A percentile compares a stretch with the other conserved stretches of the same genome.
Conservation (phyloP, 2,888 invertebrate species). For the Exocentrus adspersus region DNA sequence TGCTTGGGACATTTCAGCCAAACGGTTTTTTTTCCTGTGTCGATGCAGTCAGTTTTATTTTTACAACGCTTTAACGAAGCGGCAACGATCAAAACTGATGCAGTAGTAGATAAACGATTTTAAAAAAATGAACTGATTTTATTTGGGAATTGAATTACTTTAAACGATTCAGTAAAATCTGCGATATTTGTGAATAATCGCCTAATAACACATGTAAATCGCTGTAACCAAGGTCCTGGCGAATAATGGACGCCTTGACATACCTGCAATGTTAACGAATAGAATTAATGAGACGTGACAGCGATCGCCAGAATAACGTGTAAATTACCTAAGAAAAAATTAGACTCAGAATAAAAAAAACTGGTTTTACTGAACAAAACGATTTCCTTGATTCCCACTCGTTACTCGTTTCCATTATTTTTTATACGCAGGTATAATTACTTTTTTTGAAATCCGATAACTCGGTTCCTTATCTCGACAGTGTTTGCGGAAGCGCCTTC, state of each 20-base stretch:
- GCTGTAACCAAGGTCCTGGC: conserved; percentile 10
- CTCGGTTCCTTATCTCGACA: no score
- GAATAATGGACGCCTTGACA: conserved; percentile 21
- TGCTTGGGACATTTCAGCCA: no score
- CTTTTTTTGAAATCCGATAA: no score
- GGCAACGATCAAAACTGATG: no score
- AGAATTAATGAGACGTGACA: conserved; percentile 3
- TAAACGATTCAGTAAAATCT: neutral
- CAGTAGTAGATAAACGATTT: no score
- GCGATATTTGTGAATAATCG: conserved; percentile 7
- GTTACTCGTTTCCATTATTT: no score
- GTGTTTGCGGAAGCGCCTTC: no score
- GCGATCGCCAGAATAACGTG: conserved; percentile 13
- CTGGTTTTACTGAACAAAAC: no score
- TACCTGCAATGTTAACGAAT: conserved; percentile 17
- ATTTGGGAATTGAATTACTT: no score
- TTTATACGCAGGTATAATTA: no score
- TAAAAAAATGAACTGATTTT: no score
- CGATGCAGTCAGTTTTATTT: neutral
- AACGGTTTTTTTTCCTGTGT: neutral
- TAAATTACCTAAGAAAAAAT: conserved; percentile 3
- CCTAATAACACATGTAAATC: conserved; percentile 20
- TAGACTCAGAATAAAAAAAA: neutral
- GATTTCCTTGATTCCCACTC: no score
- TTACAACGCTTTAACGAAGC: neutral